phyloP scores from a whole-genome alignment of 2,797 vertebrate genomes.

The Enteromius viviparus region DNA sequence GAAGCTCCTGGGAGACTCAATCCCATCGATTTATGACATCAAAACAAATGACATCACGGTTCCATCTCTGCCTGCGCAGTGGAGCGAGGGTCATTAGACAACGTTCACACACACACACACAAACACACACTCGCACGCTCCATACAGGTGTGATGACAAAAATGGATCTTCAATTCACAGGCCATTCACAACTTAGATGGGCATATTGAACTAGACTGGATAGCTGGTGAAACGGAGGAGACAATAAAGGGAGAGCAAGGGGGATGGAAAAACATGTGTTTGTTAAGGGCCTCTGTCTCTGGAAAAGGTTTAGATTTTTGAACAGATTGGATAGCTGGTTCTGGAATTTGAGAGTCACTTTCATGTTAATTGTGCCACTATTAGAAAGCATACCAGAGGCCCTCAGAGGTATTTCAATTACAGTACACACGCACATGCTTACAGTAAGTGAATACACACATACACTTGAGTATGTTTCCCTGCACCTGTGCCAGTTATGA shows the following conservation, averaged over 20 bases:
- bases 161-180: constrained; percentile 62
- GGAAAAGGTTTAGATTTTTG: constrained; percentile 40
- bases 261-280: constrained; percentile 16
- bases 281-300: constrained; percentile 26
- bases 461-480: constrained; percentile 25
- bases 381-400: constrained; percentile 53
- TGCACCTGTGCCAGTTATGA: constrained; percentile 55
- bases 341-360: constrained; percentile 52
- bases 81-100: constrained; percentile 60
- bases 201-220: constrained; percentile 52
- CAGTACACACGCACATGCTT: constrained; percentile 57
- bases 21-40: constrained; percentile 60
- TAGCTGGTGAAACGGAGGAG: constrained; percentile 12
- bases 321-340: constrained; percentile 42
- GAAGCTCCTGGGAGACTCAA: constrained; percentile 57
- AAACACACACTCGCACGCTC: constrained; percentile 35
- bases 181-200: constrained; percentile 58
- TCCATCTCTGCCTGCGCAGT: constrained; percentile 53
- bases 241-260: constrained; percentile 21
- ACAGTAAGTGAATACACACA: constrained; percentile 60
- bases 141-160: constrained; percentile 55
- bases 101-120: constrained; percentile 25
- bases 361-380: constrained; percentile 57
- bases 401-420: constrained; percentile 62
- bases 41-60: constrained; percentile 62